These are phyloP conservation scores for Eurois occulta DNA, from an alignment of 2,888 invertebrate genomes.

Conservation along the genomic window DNA sequence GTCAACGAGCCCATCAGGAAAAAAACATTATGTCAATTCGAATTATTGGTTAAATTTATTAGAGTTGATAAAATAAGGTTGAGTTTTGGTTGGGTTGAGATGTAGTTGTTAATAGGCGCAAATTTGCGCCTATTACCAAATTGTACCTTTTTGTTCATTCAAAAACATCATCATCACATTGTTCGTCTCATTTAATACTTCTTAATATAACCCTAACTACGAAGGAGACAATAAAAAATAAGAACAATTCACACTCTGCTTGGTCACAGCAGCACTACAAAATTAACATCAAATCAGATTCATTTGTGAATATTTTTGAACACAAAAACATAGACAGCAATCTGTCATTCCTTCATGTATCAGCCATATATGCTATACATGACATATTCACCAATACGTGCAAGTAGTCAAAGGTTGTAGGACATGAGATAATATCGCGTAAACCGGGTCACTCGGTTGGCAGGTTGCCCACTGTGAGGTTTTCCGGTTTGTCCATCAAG, in stretches of 20 bases:
- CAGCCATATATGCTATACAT: background rate
- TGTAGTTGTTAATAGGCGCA: no score
- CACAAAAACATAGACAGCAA: background rate
- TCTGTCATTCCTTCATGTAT: background rate
- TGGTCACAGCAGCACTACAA: background rate
- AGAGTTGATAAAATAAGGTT: no score
- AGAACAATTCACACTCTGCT: background rate
- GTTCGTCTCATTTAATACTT: background rate
- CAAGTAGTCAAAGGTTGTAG: conserved; percentile 28
- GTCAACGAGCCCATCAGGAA: background rate
- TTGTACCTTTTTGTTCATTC: background rate
- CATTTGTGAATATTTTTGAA: background rate
- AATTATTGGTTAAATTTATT: background rate
- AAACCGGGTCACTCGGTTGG: conserved; percentile 23
- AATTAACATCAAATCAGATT: background rate
- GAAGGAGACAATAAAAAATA: background rate
- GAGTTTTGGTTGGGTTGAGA: no score
- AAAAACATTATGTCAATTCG: background rate
- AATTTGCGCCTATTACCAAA: no score
- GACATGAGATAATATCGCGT: conserved; percentile 33
- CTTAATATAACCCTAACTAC: background rate
- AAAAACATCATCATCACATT: background rate
- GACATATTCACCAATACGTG: conserved; percentile 2
- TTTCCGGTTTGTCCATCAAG: conserved; percentile 25
- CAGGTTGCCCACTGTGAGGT: conserved; percentile 27